Percentiles rank a stretch among this genome's conserved stretches.
Conservation (phyloP, 2,888 invertebrate genomes). For the Hybos culiciformis region DNA sequence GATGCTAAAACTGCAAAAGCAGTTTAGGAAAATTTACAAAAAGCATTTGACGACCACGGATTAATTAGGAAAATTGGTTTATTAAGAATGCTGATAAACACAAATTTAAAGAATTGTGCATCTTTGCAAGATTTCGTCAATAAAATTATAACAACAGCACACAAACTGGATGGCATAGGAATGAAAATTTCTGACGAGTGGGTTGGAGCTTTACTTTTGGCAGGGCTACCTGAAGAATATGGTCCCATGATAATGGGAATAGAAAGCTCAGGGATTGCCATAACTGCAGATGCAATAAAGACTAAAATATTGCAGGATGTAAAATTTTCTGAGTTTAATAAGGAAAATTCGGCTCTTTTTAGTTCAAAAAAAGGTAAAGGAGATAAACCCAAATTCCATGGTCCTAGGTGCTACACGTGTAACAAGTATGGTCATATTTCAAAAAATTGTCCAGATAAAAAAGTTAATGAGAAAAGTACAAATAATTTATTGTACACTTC, state of each 20-base stretch:
- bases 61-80: slow-evolving; percentile 20
- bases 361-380: background rate
- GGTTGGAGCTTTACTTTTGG: background rate
- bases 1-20: no score
- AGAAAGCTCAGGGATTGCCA: background rate
- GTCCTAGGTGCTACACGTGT: background rate
- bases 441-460: background rate
- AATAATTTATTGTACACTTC: background rate
- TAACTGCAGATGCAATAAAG: background rate
- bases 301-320: background rate
- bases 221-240: background rate
- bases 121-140: slow-evolving; percentile 21
- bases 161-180: slow-evolving; percentile 19
- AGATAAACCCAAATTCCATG: background rate
- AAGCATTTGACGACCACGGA: slow-evolving; percentile 21
- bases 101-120: slow-evolving; percentile 13
- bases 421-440: background rate
- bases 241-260: background rate
- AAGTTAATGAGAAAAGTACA: background rate
- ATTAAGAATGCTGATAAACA: slow-evolving; percentile 15
- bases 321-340: background rate
- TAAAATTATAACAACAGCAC: slow-evolving; percentile 19
- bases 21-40: no score
- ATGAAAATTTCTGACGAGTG: slow-evolving; percentile 13
- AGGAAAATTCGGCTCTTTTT: background rate